These are phyloP conservation scores for Dasyprocta punctata DNA, from an alignment of 2,113 vertebrate species.

Conservation along the genomic window DNA sequence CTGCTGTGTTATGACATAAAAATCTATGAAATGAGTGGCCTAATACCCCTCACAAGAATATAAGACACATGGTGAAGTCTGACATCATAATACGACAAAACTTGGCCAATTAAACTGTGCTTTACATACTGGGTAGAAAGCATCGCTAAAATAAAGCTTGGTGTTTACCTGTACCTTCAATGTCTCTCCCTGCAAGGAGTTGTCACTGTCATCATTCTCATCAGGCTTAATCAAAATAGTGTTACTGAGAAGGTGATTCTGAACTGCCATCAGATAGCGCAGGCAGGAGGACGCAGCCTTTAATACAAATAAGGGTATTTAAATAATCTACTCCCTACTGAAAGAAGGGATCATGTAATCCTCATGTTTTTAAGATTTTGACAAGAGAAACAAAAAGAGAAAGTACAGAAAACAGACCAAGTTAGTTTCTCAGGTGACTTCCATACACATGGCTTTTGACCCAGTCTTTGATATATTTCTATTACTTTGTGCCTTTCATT, in stretches of 20 bases:
- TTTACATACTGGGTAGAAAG: slow-evolving; percentile 81
- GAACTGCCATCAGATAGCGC: slow-evolving; percentile 99
- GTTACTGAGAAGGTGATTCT: slow-evolving; percentile 99
- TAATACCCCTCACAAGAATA: slow-evolving; percentile 14
- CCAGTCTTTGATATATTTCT: not conserved
- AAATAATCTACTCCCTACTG: slow-evolving; percentile 77
- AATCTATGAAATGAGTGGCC: slow-evolving; percentile 52
- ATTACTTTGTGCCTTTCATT: not conserved
- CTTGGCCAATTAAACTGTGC: slow-evolving; percentile 40
- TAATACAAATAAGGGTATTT: slow-evolving; percentile 84
- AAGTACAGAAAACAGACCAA: slow-evolving; percentile 68
- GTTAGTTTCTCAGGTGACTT: slow-evolving; percentile 31
- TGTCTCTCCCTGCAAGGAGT: slow-evolving; percentile 99
- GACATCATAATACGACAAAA: slow-evolving; percentile 41
- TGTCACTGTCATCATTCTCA: slow-evolving; percentile 98
- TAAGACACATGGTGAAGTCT: not conserved
- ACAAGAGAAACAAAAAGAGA: slow-evolving; percentile 62
- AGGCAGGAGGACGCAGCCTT: slow-evolving; percentile 98
- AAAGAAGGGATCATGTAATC: slow-evolving; percentile 67
- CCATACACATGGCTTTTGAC: not conserved
- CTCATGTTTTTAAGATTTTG: slow-evolving; percentile 61
- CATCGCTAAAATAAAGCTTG: slow-evolving; percentile 92
- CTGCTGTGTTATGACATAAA: slow-evolving; percentile 53
- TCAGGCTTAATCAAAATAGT: slow-evolving; percentile 97
- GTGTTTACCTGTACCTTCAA: slow-evolving; percentile 99